phyloP scores from a whole-genome alignment of 2,113 vertebrate species.

The Rhizomys pruinosus region DNA sequence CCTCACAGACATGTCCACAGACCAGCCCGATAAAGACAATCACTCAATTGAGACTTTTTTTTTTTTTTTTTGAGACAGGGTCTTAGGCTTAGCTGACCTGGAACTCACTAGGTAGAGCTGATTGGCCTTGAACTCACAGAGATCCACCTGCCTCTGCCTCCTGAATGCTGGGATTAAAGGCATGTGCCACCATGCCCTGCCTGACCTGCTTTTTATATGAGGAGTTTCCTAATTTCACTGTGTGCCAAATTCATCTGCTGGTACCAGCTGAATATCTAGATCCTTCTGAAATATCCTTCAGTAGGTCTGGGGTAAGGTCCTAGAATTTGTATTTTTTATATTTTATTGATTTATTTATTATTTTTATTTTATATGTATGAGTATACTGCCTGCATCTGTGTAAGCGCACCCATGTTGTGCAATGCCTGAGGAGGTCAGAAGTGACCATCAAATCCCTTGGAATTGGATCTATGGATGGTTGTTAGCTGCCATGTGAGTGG shows the following conservation, averaged over 20 bases:
- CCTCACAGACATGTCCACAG: no score
- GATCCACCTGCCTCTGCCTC: background rate
- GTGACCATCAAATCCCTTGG: no score
- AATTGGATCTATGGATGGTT: no score
- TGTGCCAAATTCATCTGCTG: background rate
- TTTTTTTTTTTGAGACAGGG: background rate
- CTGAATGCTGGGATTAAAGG: background rate
- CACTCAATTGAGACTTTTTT: no score
- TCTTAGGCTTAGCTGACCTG: background rate
- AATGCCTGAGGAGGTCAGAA: no score
- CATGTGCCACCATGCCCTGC: background rate
- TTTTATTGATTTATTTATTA: no score
- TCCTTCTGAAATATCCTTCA: background rate
- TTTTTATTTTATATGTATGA: no score
- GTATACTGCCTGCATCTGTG: no score
- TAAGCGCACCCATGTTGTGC: no score
- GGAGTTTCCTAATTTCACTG: slow-evolving; percentile 18
- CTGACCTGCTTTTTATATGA: background rate
- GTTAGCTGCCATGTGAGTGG: no score
- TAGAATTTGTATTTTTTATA: background rate
- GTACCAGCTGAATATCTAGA: background rate
- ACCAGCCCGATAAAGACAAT: no score
- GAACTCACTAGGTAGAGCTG: background rate
- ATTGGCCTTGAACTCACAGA: background rate
- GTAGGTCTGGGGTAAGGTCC: background rate